phyloP scores from a whole-genome alignment of 53 echinoderm and acorn worm genomes.

The Henricia sp. region DNA sequence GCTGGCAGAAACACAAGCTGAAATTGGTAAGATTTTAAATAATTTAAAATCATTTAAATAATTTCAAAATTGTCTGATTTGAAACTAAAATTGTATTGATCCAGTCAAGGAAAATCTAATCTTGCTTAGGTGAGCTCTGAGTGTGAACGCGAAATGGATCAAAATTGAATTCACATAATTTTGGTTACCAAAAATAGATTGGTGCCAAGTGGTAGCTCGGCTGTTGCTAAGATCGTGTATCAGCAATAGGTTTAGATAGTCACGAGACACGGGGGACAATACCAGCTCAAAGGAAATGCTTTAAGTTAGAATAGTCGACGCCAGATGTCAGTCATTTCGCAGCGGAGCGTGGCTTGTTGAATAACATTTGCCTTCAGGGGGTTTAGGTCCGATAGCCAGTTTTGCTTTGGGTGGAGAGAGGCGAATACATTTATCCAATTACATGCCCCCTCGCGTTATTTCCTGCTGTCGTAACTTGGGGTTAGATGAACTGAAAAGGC shows the following conservation, averaged over 20 bases:
- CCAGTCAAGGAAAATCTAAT: no score
- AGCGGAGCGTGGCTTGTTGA: background rate
- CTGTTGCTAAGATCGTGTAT: constrained; percentile 6
- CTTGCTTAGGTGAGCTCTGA: no score
- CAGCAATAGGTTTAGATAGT: background rate
- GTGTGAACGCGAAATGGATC: no score
- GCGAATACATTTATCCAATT: background rate
- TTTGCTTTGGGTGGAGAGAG: background rate
- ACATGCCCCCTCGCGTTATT: background rate
- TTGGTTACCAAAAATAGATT: no score
- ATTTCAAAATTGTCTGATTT: no score
- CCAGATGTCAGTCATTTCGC: background rate
- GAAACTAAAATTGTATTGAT: no score
- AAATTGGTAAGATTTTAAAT: constrained; percentile 27
- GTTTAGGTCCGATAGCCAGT: no score
- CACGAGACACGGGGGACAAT: background rate
- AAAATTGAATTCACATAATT: no score
- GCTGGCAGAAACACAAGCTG: constrained; percentile 10
- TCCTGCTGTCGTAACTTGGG: no score
- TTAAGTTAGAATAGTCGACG: background rate
- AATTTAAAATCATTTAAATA: background rate
- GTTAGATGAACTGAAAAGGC: no score
- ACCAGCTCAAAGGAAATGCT: background rate
- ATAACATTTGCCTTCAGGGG: background rate
- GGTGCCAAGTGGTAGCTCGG: background rate